A percentile compares a stretch with the other conserved stretches of the same genome.
phyloP scores from a whole-genome alignment of 1,140 invertebrate genomes.

The Sycobia sp. region DNA sequence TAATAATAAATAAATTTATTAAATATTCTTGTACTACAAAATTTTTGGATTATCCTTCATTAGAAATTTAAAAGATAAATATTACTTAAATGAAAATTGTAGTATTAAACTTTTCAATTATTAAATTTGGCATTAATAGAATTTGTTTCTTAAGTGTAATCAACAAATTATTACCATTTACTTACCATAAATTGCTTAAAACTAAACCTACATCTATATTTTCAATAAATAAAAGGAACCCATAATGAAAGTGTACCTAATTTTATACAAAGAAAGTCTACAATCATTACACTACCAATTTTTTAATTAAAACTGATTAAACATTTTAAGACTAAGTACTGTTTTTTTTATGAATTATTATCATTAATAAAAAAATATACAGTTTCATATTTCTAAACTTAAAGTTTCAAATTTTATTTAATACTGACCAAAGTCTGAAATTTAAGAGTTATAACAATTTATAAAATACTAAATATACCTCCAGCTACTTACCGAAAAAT shows the following conservation, averaged over 20 bases:
- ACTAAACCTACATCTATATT: background rate
- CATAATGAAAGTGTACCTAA: background rate
- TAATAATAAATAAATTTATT: too few relatives aligned
- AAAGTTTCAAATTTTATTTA: too few relatives aligned
- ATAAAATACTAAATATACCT: too few relatives aligned
- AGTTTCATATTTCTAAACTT: too few relatives aligned
- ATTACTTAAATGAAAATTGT: too few relatives aligned
- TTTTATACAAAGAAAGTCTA: background rate
- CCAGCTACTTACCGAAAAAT: constrained; percentile 32
- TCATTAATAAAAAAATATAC: background rate
- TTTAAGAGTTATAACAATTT: too few relatives aligned
- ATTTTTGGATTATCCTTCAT: too few relatives aligned
- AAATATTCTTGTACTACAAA: too few relatives aligned
- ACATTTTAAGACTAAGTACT: too few relatives aligned
- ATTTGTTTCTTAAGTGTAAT: background rate
- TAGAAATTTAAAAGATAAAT: too few relatives aligned
- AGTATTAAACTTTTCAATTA: constrained; percentile 1
- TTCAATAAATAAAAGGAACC: background rate
- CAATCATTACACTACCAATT: background rate
- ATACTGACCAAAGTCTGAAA: too few relatives aligned
- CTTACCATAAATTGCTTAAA: constrained; percentile 26
- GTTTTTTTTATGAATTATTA: background rate
- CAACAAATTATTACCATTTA: constrained; percentile 32
- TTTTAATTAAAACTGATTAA: background rate
- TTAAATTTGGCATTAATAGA: constrained; percentile 7